These are phyloP conservation scores for Microtus pennsylvanicus DNA, from an alignment of 2,113 vertebrate genomes.

Conservation along the genomic window DNA sequence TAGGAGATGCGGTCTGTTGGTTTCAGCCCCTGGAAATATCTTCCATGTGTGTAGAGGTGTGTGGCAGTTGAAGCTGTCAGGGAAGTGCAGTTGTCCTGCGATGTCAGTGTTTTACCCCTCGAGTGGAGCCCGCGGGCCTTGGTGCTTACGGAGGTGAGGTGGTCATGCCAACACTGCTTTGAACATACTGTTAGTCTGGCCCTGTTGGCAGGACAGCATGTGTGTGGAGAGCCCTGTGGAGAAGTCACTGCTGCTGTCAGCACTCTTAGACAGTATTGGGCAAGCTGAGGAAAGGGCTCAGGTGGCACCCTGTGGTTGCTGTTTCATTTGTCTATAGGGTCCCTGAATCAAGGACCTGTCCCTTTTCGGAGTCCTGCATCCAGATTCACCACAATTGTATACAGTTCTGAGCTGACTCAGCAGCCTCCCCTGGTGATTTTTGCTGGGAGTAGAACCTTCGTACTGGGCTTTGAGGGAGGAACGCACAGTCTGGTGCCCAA, in stretches of 20 bases:
- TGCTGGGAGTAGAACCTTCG: background rate
- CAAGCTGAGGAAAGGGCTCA: background rate
- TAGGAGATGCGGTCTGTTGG: background rate
- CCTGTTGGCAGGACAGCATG: rapidly evolving
- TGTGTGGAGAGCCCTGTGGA: background rate
- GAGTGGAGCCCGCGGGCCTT: too few relatives aligned
- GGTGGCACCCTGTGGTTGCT: rapidly evolving
- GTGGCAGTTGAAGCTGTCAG: rapidly evolving
- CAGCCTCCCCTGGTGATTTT: background rate
- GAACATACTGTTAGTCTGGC: background rate
- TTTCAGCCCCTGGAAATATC: background rate
- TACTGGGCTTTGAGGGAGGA: background rate
- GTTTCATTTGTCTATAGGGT: rapidly evolving
- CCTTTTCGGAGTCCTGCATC: background rate
- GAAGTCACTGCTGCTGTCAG: rapidly evolving
- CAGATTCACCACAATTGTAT: background rate
- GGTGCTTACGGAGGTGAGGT: too few relatives aligned
- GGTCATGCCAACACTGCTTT: rapidly evolving
- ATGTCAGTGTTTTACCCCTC: background rate
- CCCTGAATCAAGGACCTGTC: background rate
- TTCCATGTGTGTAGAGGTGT: background rate
- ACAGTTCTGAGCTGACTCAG: background rate
- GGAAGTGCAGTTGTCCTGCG: background rate
- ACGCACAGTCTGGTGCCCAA: rapidly evolving
- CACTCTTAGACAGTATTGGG: rapidly evolving